phyloP scores from a whole-genome alignment of 2,797 vertebrate genomes.

The Chlorospingus semifuscus region DNA sequence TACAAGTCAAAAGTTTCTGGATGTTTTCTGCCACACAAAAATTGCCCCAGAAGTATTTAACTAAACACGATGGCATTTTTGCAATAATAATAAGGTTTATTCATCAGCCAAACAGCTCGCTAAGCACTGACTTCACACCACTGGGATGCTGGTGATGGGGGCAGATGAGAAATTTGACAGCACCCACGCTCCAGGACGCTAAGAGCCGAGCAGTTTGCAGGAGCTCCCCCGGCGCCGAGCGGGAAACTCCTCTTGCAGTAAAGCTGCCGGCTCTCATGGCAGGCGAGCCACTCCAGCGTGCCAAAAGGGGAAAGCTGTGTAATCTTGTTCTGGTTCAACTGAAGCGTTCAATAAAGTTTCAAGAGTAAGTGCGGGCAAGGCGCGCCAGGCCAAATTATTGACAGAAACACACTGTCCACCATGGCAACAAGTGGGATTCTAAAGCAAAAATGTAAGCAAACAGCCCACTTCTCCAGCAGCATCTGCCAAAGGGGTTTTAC shows the following conservation, averaged over 20 bases:
- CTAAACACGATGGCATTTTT: background rate
- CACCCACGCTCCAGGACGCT: background rate
- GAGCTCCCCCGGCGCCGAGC: background rate
- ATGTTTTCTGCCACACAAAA: background rate
- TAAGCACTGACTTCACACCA: background rate
- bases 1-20: background rate
- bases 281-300: slow-evolving; percentile 63
- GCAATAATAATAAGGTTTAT: background rate
- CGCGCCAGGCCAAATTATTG: slow-evolving; percentile 77
- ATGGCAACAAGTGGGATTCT: slow-evolving; percentile 80
- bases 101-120: background rate
- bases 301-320: slow-evolving; percentile 74
- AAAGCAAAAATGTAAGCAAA: slow-evolving; percentile 79
- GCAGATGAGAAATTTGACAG: slow-evolving; percentile 60
- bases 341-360: slow-evolving; percentile 73
- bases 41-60: background rate
- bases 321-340: slow-evolving; percentile 70
- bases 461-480: slow-evolving; percentile 66
- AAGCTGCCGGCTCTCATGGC: slow-evolving; percentile 52
- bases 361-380: slow-evolving; percentile 73
- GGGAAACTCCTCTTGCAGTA: slow-evolving; percentile 58
- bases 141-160: slow-evolving; percentile 17
- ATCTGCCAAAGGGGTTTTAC: slow-evolving; percentile 66
- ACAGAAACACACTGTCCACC: slow-evolving; percentile 77
- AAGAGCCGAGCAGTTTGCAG: slow-evolving; percentile 22